Conservation (phyloP, 1,140 invertebrate species). For the Dermatophagoides farinae region DNA sequence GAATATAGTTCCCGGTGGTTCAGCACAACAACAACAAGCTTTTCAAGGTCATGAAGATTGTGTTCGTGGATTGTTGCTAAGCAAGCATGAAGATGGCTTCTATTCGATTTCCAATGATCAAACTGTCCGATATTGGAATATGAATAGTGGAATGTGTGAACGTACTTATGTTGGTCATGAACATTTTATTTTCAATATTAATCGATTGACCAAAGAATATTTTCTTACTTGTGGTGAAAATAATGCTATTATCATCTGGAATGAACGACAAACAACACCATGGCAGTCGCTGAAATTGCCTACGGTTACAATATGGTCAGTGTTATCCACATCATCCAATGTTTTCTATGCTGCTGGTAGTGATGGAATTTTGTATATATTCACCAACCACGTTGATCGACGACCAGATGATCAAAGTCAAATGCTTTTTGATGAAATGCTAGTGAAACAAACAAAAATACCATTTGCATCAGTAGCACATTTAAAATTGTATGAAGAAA, state of each 20-base stretch:
- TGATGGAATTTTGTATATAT: not conserved
- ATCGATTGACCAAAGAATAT: not conserved
- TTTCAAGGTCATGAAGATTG: constrained; percentile 2
- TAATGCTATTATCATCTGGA: not conserved
- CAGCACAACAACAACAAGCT: not conserved
- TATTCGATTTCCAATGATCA: not conserved
- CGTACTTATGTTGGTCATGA: not conserved
- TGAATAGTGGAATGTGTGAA: not conserved
- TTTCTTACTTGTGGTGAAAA: constrained; percentile 1
- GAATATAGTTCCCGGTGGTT: not conserved
- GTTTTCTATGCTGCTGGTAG: not conserved
- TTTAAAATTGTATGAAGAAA: not conserved
- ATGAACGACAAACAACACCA: not conserved
- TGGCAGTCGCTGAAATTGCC: not conserved
- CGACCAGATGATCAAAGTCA: not conserved
- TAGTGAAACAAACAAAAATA: not conserved
- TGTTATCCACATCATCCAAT: not conserved
- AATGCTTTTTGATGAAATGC: not conserved
- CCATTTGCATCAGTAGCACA: not conserved
- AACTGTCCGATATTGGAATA: not conserved
- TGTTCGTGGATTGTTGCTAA: not conserved
- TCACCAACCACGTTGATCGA: not conserved
- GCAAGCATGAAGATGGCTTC: not conserved
- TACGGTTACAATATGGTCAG: not conserved
- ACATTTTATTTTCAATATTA: not conserved